A percentile compares a stretch with the other conserved stretches of the same genome.
phyloP scores from a whole-genome alignment of 2,888 invertebrate genomes.

The Sinotaia quadrata region DNA sequence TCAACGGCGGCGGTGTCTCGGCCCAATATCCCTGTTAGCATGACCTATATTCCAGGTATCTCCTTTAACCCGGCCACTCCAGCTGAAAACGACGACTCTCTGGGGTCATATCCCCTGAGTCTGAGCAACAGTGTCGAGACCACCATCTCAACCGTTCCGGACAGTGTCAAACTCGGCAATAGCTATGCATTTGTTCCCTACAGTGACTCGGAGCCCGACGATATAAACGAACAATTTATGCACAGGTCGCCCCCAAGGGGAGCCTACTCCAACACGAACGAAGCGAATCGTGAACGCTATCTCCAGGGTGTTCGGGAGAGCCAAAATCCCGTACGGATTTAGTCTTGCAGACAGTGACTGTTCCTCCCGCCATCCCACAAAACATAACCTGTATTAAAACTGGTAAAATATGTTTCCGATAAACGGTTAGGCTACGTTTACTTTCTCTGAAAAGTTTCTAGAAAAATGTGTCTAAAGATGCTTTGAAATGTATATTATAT shows the following conservation, averaged over 20 bases:
- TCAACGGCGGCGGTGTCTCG: too few species aligned
- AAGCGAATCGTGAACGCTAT: conserved; percentile 14
- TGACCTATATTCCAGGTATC: too few species aligned
- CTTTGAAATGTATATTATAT: too few species aligned
- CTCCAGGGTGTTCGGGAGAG: conserved; percentile 26
- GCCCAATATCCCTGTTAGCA: too few species aligned
- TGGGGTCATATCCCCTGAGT: conserved; percentile 10
- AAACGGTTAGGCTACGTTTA: too few species aligned
- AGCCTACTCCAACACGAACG: not conserved
- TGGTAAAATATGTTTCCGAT: too few species aligned
- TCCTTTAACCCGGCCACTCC: too few species aligned
- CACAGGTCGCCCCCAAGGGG: conserved; percentile 25
- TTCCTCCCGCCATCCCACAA: too few species aligned
- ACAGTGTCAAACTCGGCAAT: not conserved
- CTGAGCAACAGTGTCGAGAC: conserved; percentile 18
- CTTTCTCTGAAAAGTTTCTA: too few species aligned
- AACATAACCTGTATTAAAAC: too few species aligned
- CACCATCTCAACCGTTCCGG: not conserved
- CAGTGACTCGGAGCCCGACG: conserved; percentile 23
- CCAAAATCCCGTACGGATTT: conserved; percentile 30
- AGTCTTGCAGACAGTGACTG: too few species aligned
- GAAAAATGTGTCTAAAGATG: too few species aligned
- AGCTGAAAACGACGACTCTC: conserved; percentile 24
- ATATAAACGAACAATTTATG: conserved; percentile 31
- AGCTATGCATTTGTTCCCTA: conserved; percentile 23